Evolutionary conservation across 2,888 invertebrate genomes (phyloP).

Genomic region (Archips crataeganus): DNA sequence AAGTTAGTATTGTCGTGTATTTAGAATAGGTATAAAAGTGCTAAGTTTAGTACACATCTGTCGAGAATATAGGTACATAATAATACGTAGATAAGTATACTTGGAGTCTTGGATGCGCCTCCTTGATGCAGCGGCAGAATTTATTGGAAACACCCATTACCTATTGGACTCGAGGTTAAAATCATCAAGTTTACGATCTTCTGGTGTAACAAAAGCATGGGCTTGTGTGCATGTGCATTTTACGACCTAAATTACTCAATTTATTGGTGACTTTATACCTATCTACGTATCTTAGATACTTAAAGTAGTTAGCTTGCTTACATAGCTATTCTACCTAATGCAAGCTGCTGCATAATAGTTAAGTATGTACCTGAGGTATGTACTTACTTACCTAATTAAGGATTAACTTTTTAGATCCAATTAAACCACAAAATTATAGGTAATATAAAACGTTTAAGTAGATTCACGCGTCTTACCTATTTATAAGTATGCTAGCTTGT

Average conservation of each 20-base stretch:
- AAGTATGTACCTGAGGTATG: no score
- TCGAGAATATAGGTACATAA: not conserved
- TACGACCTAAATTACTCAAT: not conserved
- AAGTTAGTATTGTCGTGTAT: not conserved
- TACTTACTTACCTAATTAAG: not conserved
- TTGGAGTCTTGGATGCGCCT: not conserved
- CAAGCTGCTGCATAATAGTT: not conserved
- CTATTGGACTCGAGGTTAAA: constrained; percentile 46
- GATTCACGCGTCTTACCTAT: not conserved
- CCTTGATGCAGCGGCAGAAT: not conserved
- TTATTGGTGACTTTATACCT: not conserved
- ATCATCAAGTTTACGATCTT: constrained; percentile 20
- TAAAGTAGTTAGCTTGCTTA: no score
- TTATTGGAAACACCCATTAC: constrained; percentile 40
- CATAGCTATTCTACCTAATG: not conserved
- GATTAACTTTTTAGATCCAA: not conserved
- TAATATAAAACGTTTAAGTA: not conserved
- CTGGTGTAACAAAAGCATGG: constrained; percentile 1
- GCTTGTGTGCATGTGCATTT: not conserved
- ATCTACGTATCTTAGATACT: not conserved
- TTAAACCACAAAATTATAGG: no score
- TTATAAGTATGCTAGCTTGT: not conserved
- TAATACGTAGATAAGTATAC: not conserved
- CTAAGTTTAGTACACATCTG: not conserved
- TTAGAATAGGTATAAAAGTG: constrained; percentile 2